Evolutionary conservation across 2,888 invertebrate species (phyloP), one percentile per base, ranked within the genome.

Genomic region (Scotopteryx bipunctaria): DNA sequence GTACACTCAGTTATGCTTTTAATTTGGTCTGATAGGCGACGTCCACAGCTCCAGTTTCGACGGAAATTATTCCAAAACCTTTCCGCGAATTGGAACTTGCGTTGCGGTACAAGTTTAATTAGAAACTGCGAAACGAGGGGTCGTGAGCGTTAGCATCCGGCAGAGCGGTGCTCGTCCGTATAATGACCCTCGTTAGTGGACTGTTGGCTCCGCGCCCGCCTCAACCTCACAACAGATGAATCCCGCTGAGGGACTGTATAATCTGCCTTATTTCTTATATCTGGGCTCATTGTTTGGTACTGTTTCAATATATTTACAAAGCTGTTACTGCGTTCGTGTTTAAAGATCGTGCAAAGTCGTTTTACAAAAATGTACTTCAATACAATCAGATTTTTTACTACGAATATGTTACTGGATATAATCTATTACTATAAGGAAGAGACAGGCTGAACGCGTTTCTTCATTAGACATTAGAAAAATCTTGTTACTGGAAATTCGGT

Each of bases 131-230:
- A 60, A 66, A 65, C 45, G 60, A 57, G 48, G 57, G 64, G 54
- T 64, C 59, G 61, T 65, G 64, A 64, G 60, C 63, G 57, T 67
- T 65, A 64, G 65, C 63, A 70, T 67, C 66, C 65, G 63, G 44
- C 65, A 50, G 63, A 64, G 64, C 61, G 63, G 66, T 64, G 66
- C 67, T 68, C 74, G 77, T 78, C 76, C 75, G 74, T 76, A 68
- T 78, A 77, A 81, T 78, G 78, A 77, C 69, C 59, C 73, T 76
- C 73, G 77, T 80, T 80, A 79, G 75, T 74, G 69, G 69, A 66
- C 69, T 67, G 66, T 76, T 78, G 81, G 81, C 81, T 55, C 17
- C 35, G 38, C 32, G 47, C 52, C 42, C 41, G 48, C 19, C 15
- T n/a, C 40, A 40, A 38, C 46, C 42, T 52, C 31, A 36, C 43